These are phyloP conservation scores for Anguilla pacifica DNA, from an alignment of 2,797 vertebrate species.

Conservation along the genomic window DNA sequence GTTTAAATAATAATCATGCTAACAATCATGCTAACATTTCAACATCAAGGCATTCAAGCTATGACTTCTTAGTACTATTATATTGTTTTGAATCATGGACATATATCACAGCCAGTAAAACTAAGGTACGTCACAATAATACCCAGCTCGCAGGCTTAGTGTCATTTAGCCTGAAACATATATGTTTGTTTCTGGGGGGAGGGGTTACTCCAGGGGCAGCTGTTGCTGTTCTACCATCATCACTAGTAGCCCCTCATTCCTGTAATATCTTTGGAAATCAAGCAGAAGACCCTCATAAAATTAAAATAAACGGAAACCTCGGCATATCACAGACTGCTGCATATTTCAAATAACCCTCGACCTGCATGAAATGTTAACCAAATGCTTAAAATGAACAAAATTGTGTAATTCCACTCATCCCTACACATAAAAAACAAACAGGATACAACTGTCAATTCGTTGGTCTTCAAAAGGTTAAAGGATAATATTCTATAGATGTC, in stretches of 20 bases:
- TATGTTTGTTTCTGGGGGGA: neutral
- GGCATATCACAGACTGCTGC: neutral
- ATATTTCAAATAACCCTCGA: too few relatives aligned
- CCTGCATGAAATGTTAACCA: neutral
- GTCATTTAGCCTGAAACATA: neutral
- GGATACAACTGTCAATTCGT: neutral
- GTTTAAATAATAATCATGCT: neutral
- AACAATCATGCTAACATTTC: neutral
- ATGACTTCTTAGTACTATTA: neutral
- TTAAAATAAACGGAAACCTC: neutral
- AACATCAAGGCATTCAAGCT: neutral
- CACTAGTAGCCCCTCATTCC: neutral
- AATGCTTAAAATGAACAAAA: neutral
- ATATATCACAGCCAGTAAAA: neutral
- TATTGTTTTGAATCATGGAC: neutral
- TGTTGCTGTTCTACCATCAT: neutral
- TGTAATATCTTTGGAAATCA: neutral
- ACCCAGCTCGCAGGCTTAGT: neutral
- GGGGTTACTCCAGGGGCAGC: conserved; percentile 12
- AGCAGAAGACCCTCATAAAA: neutral
- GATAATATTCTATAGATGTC: neutral
- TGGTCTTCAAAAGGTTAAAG: neutral
- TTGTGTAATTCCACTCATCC: neutral
- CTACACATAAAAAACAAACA: neutral
- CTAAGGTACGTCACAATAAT: neutral